Evolutionary conservation across 2,888 invertebrate genomes (phyloP).

Genomic region (Nomada fabriciana): DNA sequence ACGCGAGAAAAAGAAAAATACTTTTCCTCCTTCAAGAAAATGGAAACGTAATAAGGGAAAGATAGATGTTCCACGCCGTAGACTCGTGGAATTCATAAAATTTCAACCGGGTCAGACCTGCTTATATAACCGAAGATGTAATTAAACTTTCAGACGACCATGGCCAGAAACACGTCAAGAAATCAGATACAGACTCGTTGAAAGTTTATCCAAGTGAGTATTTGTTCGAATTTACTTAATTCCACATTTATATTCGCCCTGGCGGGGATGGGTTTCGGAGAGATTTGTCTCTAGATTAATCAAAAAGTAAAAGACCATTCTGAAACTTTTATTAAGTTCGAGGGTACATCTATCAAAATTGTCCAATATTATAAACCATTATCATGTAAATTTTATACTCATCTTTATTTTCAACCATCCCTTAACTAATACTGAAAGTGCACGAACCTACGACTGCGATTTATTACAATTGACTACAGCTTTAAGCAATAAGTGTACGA

Average conservation of each 20-base stretch:
- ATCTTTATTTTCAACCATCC: too few relatives aligned
- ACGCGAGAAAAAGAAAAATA: neutral
- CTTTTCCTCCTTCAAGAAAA: neutral
- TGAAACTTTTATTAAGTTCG: neutral
- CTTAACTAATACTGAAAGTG: too few relatives aligned
- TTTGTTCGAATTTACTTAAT: constrained; percentile 52
- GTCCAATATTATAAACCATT: too few relatives aligned
- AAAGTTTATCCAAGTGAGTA: constrained; percentile 80
- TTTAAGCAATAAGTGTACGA: too few relatives aligned
- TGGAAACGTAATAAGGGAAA: constrained; percentile 7
- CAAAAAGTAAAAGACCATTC: too few relatives aligned
- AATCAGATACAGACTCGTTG: constrained; percentile 66
- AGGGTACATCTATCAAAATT: too few relatives aligned
- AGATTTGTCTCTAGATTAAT: neutral
- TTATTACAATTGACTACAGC: too few relatives aligned
- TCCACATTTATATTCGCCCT: constrained; percentile 50
- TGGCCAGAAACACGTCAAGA: constrained; percentile 16
- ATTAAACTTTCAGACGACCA: constrained; percentile 60
- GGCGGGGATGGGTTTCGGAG: constrained; percentile 9
- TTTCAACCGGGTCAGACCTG: neutral
- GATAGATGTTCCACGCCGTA: neutral
- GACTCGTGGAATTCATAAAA: constrained; percentile 15
- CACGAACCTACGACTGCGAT: too few relatives aligned
- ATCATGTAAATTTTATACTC: too few relatives aligned
- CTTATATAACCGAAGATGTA: constrained; percentile 33